phyloP scores from a whole-genome alignment of 2,888 invertebrate species.

The Colletes collaris region DNA sequence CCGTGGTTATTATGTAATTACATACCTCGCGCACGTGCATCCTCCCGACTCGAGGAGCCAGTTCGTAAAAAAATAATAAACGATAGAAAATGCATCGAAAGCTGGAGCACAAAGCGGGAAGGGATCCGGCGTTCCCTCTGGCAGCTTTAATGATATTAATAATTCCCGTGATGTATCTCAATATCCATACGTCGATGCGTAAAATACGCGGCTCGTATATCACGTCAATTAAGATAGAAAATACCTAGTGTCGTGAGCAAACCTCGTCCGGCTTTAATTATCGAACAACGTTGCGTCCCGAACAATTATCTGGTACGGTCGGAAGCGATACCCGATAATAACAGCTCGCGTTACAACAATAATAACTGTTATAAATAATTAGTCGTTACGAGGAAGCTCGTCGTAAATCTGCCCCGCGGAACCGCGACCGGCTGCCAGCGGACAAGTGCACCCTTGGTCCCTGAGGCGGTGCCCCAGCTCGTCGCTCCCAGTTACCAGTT shows the following conservation, averaged over 20 bases:
- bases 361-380: constrained; percentile 61
- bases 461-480: not conserved
- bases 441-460: not conserved
- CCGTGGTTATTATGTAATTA: constrained; percentile 35
- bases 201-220: constrained; percentile 52
- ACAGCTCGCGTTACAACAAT: constrained; percentile 46
- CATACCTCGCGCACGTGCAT: not conserved
- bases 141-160: constrained; percentile 47
- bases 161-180: constrained; percentile 25
- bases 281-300: constrained; percentile 25
- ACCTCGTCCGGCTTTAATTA: constrained; percentile 44
- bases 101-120: constrained; percentile 1
- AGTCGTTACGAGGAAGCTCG: constrained; percentile 20
- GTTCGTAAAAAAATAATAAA: not conserved
- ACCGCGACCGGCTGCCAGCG: not conserved
- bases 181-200: constrained; percentile 28
- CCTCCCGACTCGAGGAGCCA: not conserved
- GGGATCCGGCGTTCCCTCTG: constrained; percentile 13
- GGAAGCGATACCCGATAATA: constrained; percentile 47
- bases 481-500: not conserved
- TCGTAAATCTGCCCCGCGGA: constrained; percentile 43
- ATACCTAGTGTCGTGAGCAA: constrained; percentile 52
- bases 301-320: constrained; percentile 48
- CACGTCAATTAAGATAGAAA: constrained; percentile 60
- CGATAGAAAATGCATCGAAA: not conserved